Percentiles rank a stretch among this genome's conserved stretches.
Conservation (phyloP, 2,888 invertebrate species). For the Buathra laborator region DNA sequence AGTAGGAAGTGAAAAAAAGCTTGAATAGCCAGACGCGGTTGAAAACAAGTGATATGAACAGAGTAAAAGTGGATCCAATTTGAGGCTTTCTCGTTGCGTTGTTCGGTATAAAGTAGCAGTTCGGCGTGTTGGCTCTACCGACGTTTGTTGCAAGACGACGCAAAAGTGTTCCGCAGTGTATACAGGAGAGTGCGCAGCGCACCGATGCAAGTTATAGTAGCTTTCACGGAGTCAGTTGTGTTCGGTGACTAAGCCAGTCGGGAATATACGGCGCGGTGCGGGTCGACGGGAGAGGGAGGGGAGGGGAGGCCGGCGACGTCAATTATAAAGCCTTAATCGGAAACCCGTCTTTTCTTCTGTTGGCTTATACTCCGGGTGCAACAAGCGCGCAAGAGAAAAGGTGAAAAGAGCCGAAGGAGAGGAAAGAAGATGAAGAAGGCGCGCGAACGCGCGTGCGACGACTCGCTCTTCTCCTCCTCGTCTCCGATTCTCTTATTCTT, state of each 20-base stretch:
- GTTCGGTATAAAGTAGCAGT: constrained; percentile 24
- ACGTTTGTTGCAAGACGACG: constrained; percentile 51
- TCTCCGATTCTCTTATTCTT: constrained; percentile 48
- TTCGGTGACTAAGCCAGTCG: constrained; percentile 81
- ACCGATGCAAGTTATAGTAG: constrained; percentile 56
- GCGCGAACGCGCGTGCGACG: constrained; percentile 63
- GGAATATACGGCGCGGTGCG: constrained; percentile 60
- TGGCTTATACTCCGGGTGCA: constrained; percentile 76
- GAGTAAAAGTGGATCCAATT: not conserved
- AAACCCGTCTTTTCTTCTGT: constrained; percentile 84
- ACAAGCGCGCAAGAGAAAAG: constrained; percentile 52
- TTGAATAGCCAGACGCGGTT: not conserved
- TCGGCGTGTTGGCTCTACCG: constrained; percentile 25
- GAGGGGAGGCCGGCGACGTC: constrained; percentile 80
- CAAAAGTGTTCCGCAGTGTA: constrained; percentile 65
- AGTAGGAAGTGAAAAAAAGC: not conserved
- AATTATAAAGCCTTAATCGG: constrained; percentile 85
- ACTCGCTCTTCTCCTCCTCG: constrained; percentile 53
- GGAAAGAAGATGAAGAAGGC: constrained; percentile 60
- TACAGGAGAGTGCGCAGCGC: constrained; percentile 63
- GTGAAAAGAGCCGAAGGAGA: constrained; percentile 52
- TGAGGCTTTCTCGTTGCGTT: not conserved
- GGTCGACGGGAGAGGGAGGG: constrained; percentile 50
- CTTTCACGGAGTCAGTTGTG: constrained; percentile 72
- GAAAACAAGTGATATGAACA: constrained; percentile 6